Base-by-base conservation (phyloP, 2,888 invertebrate species). In the Drosophila paranaensis region DNA sequence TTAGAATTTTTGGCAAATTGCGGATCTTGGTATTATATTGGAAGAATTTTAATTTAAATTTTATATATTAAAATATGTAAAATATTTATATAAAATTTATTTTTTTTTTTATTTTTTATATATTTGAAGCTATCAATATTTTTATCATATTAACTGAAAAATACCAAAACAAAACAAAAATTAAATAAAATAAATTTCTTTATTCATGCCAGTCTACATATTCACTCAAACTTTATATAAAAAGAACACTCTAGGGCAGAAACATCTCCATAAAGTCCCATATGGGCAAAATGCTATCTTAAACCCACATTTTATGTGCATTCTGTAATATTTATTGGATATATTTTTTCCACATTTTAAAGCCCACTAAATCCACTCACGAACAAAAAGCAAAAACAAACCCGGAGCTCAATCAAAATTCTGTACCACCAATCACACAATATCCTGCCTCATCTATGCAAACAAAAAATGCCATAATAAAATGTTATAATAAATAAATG, bases 401-500 rank as follows among this genome's bases (percentile, higher is more conserved):
- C 20, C 33, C 16, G 16, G 9, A 43, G 11, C 20, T 16, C 27
- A 60, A 56, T 54, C 51, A 57, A 69, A 62, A 62, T 57, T 42
- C 13, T 16, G 11, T 13, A 30, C 51, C 39, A 39, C 25, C 68
- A 54, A 68, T 57, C 63, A 69, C 51, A 56, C 42, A 46, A 50
- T 50, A 33, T 14, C 16, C 45, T 1, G 14, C 25, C 16, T 25
- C 16, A 27, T n/a, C 37, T 37, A 37, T 51, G 9, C 20, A 33
- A 39, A 48, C 33, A 55, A 58, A 56, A 40, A 53, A 14, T n/a
- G 16, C 42, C 27, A 60, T 60, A 65, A 60, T 55, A 69, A 72
- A 66, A 66, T 50, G 35, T 42, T 64, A 60, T 71, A 77, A 69
- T 77, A 77, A 77, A 77, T 70, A 66, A 77, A 70, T 71, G 51